Conservation (phyloP, 2,797 vertebrate species). For the Intellagama lesueurii region DNA sequence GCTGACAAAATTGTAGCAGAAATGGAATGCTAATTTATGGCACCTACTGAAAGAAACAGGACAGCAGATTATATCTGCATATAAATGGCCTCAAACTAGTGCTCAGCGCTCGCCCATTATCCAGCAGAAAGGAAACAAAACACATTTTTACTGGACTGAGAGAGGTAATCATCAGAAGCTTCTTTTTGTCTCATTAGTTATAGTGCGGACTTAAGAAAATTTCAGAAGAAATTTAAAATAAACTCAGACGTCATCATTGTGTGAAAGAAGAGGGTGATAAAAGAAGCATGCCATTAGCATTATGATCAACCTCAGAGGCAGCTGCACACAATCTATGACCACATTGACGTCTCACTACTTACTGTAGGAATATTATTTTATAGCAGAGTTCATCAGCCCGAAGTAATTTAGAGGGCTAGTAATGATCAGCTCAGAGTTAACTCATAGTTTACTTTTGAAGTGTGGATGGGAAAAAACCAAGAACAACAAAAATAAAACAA, state of each 20-base stretch:
- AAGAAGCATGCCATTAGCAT: conserved; percentile 29
- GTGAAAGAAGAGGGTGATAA: neutral
- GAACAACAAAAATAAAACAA: no score
- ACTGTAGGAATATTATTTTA: neutral
- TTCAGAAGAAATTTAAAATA: conserved; percentile 25
- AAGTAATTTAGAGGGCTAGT: conserved; percentile 7
- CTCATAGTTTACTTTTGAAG: neutral
- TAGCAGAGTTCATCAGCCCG: neutral
- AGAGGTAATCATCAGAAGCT: conserved; percentile 43
- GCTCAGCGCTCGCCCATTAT: conserved; percentile 53
- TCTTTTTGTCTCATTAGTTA: conserved; percentile 54
- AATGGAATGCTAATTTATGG: conserved; percentile 72
- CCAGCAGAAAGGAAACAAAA: conserved; percentile 59
- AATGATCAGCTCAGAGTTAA: neutral
- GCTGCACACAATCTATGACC: conserved; percentile 18
- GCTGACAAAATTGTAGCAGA: conserved; percentile 66
- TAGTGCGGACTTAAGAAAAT: conserved; percentile 14
- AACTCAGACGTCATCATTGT: conserved; percentile 21
- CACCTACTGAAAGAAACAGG: conserved; percentile 68
- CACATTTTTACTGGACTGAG: conserved; percentile 54
- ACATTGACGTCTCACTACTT: conserved; percentile 9
- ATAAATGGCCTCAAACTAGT: conserved; percentile 68
- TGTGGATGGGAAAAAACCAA: neutral
- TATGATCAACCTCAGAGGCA: conserved; percentile 14
- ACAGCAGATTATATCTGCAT: conserved; percentile 73